Evolutionary conservation across 2,888 invertebrate genomes (phyloP).

Genomic region (Troides aeacus): DNA sequence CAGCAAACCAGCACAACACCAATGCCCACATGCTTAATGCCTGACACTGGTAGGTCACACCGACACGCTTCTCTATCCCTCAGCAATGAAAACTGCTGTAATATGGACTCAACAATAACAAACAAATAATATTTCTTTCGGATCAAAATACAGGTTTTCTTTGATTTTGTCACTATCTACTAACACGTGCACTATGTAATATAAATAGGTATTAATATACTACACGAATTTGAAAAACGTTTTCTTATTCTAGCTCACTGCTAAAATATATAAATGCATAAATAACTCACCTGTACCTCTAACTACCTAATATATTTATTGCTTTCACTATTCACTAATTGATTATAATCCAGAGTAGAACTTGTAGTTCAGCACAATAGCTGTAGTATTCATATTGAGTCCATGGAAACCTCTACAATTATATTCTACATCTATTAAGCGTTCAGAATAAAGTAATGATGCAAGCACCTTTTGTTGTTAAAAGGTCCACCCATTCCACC

Average conservation of each 20-base stretch:
- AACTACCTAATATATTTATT: background rate
- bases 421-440: background rate
- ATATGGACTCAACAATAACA: slow-evolving; percentile 32
- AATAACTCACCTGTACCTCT: background rate
- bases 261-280: background rate
- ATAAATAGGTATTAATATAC: background rate
- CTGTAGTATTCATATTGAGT: background rate
- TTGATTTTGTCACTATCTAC: background rate
- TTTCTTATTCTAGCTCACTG: background rate
- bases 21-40: slow-evolving; percentile 79
- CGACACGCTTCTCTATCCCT: slow-evolving; percentile 54
- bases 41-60: slow-evolving; percentile 78
- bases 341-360: background rate
- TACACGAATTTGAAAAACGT: background rate
- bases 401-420: background rate
- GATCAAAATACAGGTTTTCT: background rate
- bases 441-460: background rate
- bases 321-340: background rate
- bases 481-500: too few relatives aligned
- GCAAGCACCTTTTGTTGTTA: background rate
- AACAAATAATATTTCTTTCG: background rate
- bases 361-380: background rate
- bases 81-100: slow-evolving; percentile 29
- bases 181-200: background rate
- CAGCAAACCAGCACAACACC: slow-evolving; percentile 77